Evolutionary conservation across 2,797 vertebrate species (phyloP), one percentile per base, ranked within the genome.

Genomic region (Botia almorhae): DNA sequence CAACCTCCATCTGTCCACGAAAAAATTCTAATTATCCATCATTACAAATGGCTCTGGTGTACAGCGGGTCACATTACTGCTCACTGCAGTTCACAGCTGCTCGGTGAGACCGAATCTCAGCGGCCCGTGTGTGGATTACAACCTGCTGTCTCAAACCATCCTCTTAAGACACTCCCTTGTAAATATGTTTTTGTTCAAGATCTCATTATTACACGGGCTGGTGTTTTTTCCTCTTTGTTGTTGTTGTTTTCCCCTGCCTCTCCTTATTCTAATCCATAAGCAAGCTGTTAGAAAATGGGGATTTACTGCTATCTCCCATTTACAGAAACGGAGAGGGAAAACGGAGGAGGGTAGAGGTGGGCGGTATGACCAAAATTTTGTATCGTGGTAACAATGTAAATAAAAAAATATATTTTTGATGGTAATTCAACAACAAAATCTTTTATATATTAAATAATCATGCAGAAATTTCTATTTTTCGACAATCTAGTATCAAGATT

Each of bases 21-120:
- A 39, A 83, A 87, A 91, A 89, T 87, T 90, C 76, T 89, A 93
- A 92, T 92, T 90, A 89, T 90, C 85, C 84, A 88, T 88, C 43
- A 87, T 93, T 90, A 93, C 85, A 91, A 89, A 86, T 85, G 51
- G 68, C 78, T 63, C 61, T 69, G 10, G 81, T 87, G 85, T 77
- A 84, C 87, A 92, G 87, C 87, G 84, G 88, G 91, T 91, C 89
- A 85, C 87, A 89, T 85, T 80, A 86, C 87, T 80, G 90, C 90
- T 89, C 89, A 88, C 84, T 89, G 84, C 79, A 88, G 82, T 73
- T 85, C 72, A 82, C 88, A 90, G 88, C 87, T 91, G 91, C 88
- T 91, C 84, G 65, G 78, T 43, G 13, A 76, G 64, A 68, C 69
- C 60, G n/a, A 72, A 86, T 63, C 69, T 7, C 63, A 56, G 51